Percentiles rank a stretch among this genome's conserved stretches.
Evolutionary conservation across 23 tunicate genomes (phyloP).

Genomic region (Corella eumyota): DNA sequence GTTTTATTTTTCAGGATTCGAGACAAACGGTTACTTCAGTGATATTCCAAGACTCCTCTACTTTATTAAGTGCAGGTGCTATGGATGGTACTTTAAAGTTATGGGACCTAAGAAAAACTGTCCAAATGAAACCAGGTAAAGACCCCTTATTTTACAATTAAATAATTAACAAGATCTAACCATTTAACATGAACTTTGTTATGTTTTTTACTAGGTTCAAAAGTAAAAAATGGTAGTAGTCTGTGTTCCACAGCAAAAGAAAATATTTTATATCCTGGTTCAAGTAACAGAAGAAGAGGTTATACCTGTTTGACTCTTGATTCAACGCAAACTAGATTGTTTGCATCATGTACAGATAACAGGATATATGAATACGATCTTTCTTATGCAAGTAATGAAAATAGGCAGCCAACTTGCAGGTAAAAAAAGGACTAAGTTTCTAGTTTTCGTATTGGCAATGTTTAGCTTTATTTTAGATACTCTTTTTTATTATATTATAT

Average conservation of each 20-base stretch:
- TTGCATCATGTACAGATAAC: conserved; percentile 78
- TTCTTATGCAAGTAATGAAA: too few relatives aligned
- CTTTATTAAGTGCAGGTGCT: conserved; percentile 63
- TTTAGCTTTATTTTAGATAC: too few relatives aligned
- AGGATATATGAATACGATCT: conserved; percentile 61
- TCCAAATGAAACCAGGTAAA: conserved; percentile 1
- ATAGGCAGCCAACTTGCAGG: too few relatives aligned
- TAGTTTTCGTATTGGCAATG: too few relatives aligned
- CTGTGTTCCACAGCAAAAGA: conserved; percentile 22
- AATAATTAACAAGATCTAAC: too few relatives aligned
- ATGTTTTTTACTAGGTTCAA: too few relatives aligned
- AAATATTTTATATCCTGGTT: conserved; percentile 43
- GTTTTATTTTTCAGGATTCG: conserved; percentile 43
- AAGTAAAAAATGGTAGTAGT: too few relatives aligned
- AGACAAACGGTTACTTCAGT: conserved; percentile 73
- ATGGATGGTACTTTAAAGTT: conserved; percentile 75
- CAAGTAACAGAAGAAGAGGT: conserved; percentile 62
- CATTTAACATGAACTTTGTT: too few relatives aligned
- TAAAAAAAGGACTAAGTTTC: too few relatives aligned
- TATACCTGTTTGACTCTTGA: conserved; percentile 46
- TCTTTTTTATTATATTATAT: too few relatives aligned
- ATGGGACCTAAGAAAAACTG: conserved; percentile 77
- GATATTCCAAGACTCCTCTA: conserved; percentile 36
- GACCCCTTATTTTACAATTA: too few relatives aligned
- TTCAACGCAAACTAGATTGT: conserved; percentile 41